Evolutionary conservation across 2,797 vertebrate species (phyloP).

Genomic region (Heterohyrax brucei): DNA sequence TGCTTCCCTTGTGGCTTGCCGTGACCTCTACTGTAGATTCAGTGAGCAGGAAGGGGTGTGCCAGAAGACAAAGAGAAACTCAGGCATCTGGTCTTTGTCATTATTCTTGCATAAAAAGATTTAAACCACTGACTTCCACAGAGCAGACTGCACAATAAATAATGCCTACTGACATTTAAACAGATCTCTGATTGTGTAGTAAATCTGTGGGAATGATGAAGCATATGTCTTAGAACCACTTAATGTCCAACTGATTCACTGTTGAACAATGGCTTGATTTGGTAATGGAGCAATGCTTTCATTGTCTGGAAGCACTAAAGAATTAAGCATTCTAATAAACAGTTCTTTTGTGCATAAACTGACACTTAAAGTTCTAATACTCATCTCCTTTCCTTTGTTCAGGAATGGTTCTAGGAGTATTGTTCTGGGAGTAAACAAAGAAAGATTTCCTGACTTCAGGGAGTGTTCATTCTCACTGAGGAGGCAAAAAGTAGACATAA

Average conservation of each 20-base stretch:
- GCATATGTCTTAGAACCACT: constrained; percentile 31
- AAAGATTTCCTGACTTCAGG: constrained; percentile 41
- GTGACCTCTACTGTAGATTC: background rate
- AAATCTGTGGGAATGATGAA: constrained; percentile 68
- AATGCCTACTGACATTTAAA: constrained; percentile 67
- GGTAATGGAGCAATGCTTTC: constrained; percentile 29
- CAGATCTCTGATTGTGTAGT: constrained; percentile 58
- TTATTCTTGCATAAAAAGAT: constrained; percentile 58
- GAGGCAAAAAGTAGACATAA: background rate
- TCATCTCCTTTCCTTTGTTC: background rate
- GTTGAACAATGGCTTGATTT: background rate
- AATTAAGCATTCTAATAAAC: background rate
- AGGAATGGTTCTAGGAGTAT: background rate
- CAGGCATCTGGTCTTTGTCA: constrained; percentile 37
- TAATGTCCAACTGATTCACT: constrained; percentile 38
- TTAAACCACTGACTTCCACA: constrained; percentile 51
- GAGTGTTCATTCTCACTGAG: background rate
- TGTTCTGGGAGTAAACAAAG: constrained; percentile 6
- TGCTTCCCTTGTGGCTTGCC: background rate
- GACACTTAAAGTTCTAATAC: background rate
- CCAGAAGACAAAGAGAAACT: constrained; percentile 23
- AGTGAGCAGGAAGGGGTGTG: background rate
- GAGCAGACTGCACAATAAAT: constrained; percentile 71
- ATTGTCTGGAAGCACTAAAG: constrained; percentile 39
- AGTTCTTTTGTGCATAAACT: background rate